These are phyloP conservation scores for Eupristina koningsbergeri DNA, from an alignment of 1,140 invertebrate species.

Conservation along the genomic window DNA sequence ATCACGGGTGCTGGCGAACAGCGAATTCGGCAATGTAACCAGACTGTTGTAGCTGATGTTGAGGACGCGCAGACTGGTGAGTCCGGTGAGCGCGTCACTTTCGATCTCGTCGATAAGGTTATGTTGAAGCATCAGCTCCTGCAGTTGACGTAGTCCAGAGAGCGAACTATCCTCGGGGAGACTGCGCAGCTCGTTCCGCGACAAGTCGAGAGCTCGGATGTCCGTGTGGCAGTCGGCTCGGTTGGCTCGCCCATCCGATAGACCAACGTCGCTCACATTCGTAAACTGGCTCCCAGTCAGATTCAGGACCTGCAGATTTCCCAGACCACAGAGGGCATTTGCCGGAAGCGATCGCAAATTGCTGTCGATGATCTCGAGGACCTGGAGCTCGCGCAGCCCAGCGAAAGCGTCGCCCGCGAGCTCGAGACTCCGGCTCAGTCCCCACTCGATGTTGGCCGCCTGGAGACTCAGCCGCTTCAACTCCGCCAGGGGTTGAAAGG, in stretches of 20 bases:
- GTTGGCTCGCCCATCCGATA: conserved; percentile 70
- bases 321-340: conserved; percentile 83
- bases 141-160: conserved; percentile 80
- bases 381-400: conserved; percentile 83
- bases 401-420: conserved; percentile 79
- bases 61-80: conserved; percentile 83
- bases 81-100: conserved; percentile 82
- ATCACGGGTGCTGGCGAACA: conserved; percentile 85
- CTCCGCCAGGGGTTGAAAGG: conserved; percentile 84
- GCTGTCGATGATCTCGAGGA: conserved; percentile 86
- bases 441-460: conserved; percentile 85
- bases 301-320: conserved; percentile 86
- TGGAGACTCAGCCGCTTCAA: conserved; percentile 83
- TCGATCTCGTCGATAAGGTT: conserved; percentile 88
- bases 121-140: conserved; percentile 84
- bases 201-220: conserved; percentile 83
- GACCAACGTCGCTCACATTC: conserved; percentile 82
- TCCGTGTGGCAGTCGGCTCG: conserved; percentile 75
- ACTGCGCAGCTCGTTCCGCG: conserved; percentile 82
- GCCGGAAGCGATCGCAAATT: conserved; percentile 85
- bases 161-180: conserved; percentile 83
- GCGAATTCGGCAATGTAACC: conserved; percentile 81
- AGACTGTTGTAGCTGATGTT: conserved; percentile 90
- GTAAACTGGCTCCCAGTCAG: conserved; percentile 86
- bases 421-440: conserved; percentile 80